Base-by-base conservation (phyloP, 1,140 invertebrate species). In the Oryzaephilus surinamensis region DNA sequence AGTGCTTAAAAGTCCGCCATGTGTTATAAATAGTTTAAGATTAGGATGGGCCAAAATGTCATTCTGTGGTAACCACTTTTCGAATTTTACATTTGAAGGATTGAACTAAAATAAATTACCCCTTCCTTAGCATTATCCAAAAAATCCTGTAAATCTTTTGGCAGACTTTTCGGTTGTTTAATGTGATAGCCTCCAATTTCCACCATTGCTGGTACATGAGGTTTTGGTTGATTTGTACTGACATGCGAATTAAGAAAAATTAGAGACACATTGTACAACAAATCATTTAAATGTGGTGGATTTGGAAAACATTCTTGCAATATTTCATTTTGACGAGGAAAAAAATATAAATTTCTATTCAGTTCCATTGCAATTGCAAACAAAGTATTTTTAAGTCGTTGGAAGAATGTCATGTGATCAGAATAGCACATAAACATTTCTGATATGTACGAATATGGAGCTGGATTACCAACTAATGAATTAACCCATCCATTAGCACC, bases 211-310 rank as follows among this genome's bases (percentile, higher is more conserved):
- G n/a, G n/a, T n/a, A n/a, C n/a, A n/a, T n/a, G n/a, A n/a, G n/a
- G n/a, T n/a, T n/a, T n/a, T n/a, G n/a, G n/a, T n/a, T n/a, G n/a
- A n/a, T n/a, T n/a, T n/a, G n/a, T n/a, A n/a, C n/a, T n/a, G n/a
- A n/a, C n/a, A n/a, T n/a, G n/a, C n/a, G n/a, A n/a, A 29, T 63
- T 63, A 1, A 56, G 41, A 2, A 63, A 32, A 6, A 65, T 41
- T 3, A 66, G 51, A 0, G 71, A 67, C 11, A 64, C 62, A 51
- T 73, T 66, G 13, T 42, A 60, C 27, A 69, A 60, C 45, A 74
- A 45, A 1, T 65, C 55, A 39, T 57, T 57, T 31, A 73, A 50
- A 46, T 60, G 62, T 4, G 69, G 71, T 14, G 66, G 52, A 15
- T 54, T 37, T n/a, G 53, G 52, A 35, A 63, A 66, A 38, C 62